These are phyloP conservation scores for Drosophila anomalata DNA, from an alignment of 2,888 invertebrate genomes.

Conservation along the genomic window DNA sequence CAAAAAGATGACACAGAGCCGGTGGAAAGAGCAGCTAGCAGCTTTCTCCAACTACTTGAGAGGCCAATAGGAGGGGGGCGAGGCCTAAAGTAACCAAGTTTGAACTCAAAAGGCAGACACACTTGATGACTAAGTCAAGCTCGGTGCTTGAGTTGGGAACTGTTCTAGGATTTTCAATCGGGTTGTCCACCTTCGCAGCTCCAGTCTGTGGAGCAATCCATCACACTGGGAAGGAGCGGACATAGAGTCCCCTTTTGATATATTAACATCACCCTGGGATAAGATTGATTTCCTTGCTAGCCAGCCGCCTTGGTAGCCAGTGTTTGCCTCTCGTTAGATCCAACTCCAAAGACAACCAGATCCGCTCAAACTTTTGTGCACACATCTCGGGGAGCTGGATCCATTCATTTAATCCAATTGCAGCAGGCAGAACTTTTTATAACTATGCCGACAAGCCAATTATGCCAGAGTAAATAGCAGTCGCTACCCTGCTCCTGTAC, in stretches of 20 bases:
- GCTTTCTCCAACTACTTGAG: slow-evolving; percentile 48
- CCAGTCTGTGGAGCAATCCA: slow-evolving; percentile 4
- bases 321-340: slow-evolving; percentile 48
- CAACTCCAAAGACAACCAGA: slow-evolving; percentile 25
- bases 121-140: background rate
- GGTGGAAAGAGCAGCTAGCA: slow-evolving; percentile 24
- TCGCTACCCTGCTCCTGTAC: slow-evolving; percentile 33
- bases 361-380: slow-evolving; percentile 30
- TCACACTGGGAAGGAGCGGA: slow-evolving; percentile 7
- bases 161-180: too few relatives aligned
- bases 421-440: slow-evolving; percentile 57
- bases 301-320: background rate
- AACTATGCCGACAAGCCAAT: slow-evolving; percentile 64
- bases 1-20: slow-evolving; percentile 71
- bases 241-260: slow-evolving; percentile 6
- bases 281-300: slow-evolving; percentile 26
- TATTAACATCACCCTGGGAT: slow-evolving; percentile 19
- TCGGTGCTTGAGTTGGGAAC: too few relatives aligned
- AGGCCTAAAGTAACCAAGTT: slow-evolving; percentile 29
- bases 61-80: slow-evolving; percentile 1
- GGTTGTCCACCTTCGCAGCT: too few relatives aligned
- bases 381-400: slow-evolving; percentile 21
- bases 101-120: background rate
- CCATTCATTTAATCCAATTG: slow-evolving; percentile 64
- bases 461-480: slow-evolving; percentile 73